Conservation (phyloP, 2,113 vertebrate genomes). For the Eudyptes chrysolophus region DNA sequence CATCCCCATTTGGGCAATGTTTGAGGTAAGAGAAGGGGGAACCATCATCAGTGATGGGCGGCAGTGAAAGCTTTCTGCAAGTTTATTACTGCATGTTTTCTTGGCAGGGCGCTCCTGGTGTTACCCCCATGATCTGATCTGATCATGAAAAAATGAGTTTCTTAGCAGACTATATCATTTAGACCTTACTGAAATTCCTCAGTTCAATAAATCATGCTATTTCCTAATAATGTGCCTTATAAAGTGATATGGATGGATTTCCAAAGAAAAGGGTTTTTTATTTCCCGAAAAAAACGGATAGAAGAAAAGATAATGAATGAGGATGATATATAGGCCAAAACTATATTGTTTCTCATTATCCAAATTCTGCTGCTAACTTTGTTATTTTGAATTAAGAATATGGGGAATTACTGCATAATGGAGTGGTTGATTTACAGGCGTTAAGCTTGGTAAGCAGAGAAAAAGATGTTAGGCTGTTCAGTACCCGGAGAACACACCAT, state of each 20-base stretch:
- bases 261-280: slow-evolving; percentile 12
- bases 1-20: slow-evolving; percentile 50
- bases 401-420: slow-evolving; percentile 38
- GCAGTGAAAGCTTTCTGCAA: slow-evolving; percentile 35
- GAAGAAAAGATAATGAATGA: slow-evolving; percentile 58
- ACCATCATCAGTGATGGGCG: slow-evolving; percentile 23
- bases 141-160: slow-evolving; percentile 22
- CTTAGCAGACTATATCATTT: slow-evolving; percentile 39
- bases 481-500: slow-evolving; percentile 55
- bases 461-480: slow-evolving; percentile 55
- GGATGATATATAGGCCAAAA: slow-evolving; percentile 15
- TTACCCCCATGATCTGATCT: slow-evolving; percentile 47
- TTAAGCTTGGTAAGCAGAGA: slow-evolving; percentile 31
- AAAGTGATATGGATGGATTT: slow-evolving; percentile 65
- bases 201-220: slow-evolving; percentile 68
- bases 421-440: slow-evolving; percentile 42
- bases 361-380: slow-evolving; percentile 10
- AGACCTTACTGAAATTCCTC: slow-evolving; percentile 56
- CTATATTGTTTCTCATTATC: slow-evolving; percentile 9
- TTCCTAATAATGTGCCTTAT: slow-evolving; percentile 53
- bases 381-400: slow-evolving; percentile 53
- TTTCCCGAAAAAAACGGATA: background rate
- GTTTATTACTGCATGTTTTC: slow-evolving; percentile 37
- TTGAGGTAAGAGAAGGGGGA: slow-evolving; percentile 4
- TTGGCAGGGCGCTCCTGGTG: slow-evolving; percentile 31